These are phyloP conservation scores for Trachythela sp. DNA, from an alignment of 64 coral and sea anemone genomes.

Conservation along the genomic window DNA sequence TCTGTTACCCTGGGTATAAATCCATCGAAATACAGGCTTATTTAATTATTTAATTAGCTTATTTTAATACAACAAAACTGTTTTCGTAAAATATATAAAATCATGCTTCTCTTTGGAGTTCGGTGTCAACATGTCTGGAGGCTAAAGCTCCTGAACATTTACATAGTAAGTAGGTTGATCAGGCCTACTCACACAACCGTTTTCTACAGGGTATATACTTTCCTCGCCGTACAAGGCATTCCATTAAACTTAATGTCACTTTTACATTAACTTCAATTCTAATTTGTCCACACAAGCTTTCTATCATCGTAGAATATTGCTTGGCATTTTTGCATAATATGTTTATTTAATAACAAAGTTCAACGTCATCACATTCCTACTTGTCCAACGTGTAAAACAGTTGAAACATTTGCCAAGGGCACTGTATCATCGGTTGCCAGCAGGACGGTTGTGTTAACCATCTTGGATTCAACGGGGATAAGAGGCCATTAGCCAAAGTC, in stretches of 20 bases:
- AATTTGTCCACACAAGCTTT: slow-evolving; percentile 6
- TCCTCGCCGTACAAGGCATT: neutral
- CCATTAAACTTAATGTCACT: slow-evolving; percentile 12
- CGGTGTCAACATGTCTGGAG: neutral
- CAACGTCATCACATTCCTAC: neutral
- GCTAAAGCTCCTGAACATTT: neutral
- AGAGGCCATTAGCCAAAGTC: neutral
- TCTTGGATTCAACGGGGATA: neutral
- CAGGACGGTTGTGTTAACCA: neutral
- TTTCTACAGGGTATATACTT: slow-evolving; percentile 8
- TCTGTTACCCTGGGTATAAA: neutral
- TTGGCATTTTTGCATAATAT: too few species aligned
- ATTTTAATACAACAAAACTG: neutral
- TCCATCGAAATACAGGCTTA: neutral
- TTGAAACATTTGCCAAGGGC: neutral
- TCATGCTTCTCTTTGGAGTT: neutral
- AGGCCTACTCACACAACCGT: neutral
- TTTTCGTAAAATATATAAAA: neutral
- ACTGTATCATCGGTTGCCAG: neutral
- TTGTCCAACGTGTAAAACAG: neutral
- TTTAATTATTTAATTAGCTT: neutral
- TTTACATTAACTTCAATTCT: slow-evolving; percentile 5
- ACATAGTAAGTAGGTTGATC: slow-evolving; percentile 23
- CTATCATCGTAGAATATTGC: neutral
- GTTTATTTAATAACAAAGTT: neutral